Percentiles rank a stretch among this genome's conserved stretches.
These are phyloP conservation scores for Lycia hirtaria DNA, from an alignment of 2,888 invertebrate species.

Conservation along the genomic window DNA sequence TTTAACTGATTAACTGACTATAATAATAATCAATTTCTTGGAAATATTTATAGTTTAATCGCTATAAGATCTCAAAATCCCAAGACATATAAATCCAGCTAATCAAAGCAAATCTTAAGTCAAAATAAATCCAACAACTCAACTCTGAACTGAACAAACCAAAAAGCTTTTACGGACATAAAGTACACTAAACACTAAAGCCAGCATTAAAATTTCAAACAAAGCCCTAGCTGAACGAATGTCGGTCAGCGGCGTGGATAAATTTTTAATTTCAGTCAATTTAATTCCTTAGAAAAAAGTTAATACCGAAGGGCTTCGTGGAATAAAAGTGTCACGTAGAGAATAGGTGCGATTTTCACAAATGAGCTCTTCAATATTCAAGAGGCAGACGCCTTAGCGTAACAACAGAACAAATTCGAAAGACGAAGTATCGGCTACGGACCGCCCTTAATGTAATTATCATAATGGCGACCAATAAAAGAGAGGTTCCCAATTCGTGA, in stretches of 20 bases:
- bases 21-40: no score
- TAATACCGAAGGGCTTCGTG: conserved; percentile 36
- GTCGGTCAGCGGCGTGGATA: conserved; percentile 48
- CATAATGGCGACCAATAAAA: conserved; percentile 84
- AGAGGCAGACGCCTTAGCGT: conserved; percentile 75
- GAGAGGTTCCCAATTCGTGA: conserved; percentile 81
- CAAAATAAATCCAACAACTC: conserved; percentile 3
- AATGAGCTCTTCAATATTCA: conserved; percentile 83
- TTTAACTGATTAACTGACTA: no score
- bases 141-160: conserved; percentile 16
- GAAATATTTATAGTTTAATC: no score
- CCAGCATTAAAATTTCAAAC: conserved; percentile 37
- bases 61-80: no score
- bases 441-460: conserved; percentile 82
- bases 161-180: conserved; percentile 28
- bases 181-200: conserved; percentile 28
- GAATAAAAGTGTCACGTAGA: conserved; percentile 79
- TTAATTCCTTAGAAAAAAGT: conserved; percentile 47
- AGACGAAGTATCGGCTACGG: conserved; percentile 81
- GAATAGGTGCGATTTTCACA: conserved; percentile 81
- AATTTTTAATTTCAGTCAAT: conserved; percentile 62
- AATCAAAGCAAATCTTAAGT: conserved; percentile 4
- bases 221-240: conserved; percentile 18
- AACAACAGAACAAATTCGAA: conserved; percentile 83
- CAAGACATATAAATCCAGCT: no score